Evolutionary conservation across 2,888 invertebrate genomes (phyloP).

Genomic region (Diachrysia chrysitis): DNA sequence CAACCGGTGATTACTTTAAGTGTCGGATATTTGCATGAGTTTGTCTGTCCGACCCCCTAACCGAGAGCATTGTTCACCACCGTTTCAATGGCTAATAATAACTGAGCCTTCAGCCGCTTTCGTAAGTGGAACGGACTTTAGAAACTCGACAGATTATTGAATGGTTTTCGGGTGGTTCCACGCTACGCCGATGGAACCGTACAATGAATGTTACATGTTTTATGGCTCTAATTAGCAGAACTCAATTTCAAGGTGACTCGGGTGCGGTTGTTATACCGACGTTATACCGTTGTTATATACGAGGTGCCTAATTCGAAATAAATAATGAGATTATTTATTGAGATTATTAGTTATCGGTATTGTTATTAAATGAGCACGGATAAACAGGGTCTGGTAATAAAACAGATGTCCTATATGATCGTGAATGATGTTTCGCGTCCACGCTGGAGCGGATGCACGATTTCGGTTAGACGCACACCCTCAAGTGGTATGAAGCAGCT

Average conservation of each 20-base stretch:
- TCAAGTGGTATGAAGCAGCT: conserved; percentile 35
- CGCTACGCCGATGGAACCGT: conserved; percentile 22
- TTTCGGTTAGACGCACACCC: conserved; percentile 52
- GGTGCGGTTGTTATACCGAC: too few species aligned
- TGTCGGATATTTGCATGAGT: conserved; percentile 80
- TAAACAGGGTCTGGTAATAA: conserved; percentile 31
- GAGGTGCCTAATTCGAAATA: conserved; percentile 12
- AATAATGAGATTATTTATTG: conserved; percentile 25
- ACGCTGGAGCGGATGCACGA: conserved; percentile 36
- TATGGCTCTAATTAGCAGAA: conserved; percentile 53
- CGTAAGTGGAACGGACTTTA: conserved; percentile 82
- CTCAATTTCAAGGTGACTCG: conserved; percentile 25
- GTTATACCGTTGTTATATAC: too few species aligned
- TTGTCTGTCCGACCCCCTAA: conserved; percentile 79
- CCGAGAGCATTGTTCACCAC: conserved; percentile 80
- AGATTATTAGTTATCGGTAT: conserved; percentile 33
- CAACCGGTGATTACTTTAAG: conserved; percentile 76
- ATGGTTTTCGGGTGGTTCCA: conserved; percentile 68
- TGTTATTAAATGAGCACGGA: conserved; percentile 26
- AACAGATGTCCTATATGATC: conserved; percentile 16
- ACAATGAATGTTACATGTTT: conserved; percentile 60
- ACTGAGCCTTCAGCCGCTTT: conserved; percentile 77
- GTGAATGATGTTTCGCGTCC: conserved; percentile 30
- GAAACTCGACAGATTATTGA: conserved; percentile 70
- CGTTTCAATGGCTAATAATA: conserved; percentile 82